Conservation (phyloP, 2,797 vertebrate genomes). For the Phataginus tricuspis region DNA sequence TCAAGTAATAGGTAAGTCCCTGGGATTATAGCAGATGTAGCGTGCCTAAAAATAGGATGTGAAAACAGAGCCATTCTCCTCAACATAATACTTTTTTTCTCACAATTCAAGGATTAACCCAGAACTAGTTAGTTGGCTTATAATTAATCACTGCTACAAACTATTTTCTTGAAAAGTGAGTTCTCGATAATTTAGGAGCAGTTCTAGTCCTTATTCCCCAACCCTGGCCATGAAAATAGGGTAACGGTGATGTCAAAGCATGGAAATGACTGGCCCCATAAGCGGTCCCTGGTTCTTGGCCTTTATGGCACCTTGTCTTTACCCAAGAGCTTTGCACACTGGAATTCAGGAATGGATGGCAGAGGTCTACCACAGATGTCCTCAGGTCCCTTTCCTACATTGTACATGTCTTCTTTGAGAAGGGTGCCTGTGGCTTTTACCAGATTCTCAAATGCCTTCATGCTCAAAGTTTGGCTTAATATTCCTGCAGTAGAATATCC, state of each 20-base stretch:
- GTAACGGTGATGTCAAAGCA: background rate
- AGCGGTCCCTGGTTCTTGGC: background rate
- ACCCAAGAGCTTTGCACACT: background rate
- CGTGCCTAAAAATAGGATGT: background rate
- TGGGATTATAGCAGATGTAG: background rate
- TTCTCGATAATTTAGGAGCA: background rate
- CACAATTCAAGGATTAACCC: conserved; percentile 13
- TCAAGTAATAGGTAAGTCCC: background rate
- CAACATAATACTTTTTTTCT: background rate
- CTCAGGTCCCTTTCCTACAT: background rate
- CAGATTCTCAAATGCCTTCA: background rate
- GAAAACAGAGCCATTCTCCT: background rate
- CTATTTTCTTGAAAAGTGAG: conserved; percentile 4
- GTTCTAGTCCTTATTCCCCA: background rate
- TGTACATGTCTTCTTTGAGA: background rate
- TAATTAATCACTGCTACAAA: background rate
- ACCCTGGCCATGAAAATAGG: background rate
- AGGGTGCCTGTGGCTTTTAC: background rate
- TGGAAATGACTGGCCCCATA: background rate
- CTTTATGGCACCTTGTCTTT: background rate
- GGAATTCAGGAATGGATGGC: background rate
- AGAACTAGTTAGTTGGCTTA: background rate
- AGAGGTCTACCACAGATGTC: background rate
- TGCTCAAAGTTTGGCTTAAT: background rate
- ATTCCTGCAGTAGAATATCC: background rate